Percentiles rank a stretch among this genome's conserved stretches.
These are phyloP conservation scores for Bombus pascuorum DNA, from an alignment of 1,140 invertebrate species.

Conservation along the genomic window DNA sequence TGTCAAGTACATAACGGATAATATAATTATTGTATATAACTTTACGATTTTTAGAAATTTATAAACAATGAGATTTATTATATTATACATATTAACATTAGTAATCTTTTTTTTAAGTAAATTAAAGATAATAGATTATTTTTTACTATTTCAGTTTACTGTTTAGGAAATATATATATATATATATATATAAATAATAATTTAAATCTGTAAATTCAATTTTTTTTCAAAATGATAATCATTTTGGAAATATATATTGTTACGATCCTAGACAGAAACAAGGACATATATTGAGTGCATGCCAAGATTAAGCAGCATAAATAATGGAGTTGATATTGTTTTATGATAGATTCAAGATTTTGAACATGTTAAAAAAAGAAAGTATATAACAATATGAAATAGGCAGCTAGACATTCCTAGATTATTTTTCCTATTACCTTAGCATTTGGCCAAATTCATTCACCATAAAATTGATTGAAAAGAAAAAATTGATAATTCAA, in stretches of 20 bases:
- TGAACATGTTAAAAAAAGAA: conserved; percentile 60
- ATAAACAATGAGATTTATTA: conserved; percentile 83
- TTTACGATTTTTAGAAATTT: conserved; percentile 83
- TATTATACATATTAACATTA: conserved; percentile 79
- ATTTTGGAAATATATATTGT: conserved; percentile 62
- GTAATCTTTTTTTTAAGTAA: conserved; percentile 75
- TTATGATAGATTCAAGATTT: conserved; percentile 66
- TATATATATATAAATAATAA: conserved; percentile 40
- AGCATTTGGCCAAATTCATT: conserved; percentile 57
- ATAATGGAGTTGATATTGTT: conserved; percentile 63
- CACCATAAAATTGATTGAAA: conserved; percentile 20
- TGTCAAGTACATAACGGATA: conserved; percentile 80
- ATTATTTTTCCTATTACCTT: conserved; percentile 63
- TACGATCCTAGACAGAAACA: conserved; percentile 54
- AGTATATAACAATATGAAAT: conserved; percentile 67
- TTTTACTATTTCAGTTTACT: conserved; percentile 78
- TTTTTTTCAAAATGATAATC: conserved; percentile 65
- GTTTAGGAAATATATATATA: conserved; percentile 69
- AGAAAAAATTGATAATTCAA: conserved; percentile 35
- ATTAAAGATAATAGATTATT: conserved; percentile 78
- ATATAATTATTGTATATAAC: conserved; percentile 83
- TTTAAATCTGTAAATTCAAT: conserved; percentile 72
- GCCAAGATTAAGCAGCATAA: conserved; percentile 61
- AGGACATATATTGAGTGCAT: conserved; percentile 64
- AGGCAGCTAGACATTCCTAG: conserved; percentile 71